Percentiles rank a stretch among this genome's conserved stretches.
Evolutionary conservation across 2,888 invertebrate species (phyloP).

Genomic region (Dascillus cervinus): DNA sequence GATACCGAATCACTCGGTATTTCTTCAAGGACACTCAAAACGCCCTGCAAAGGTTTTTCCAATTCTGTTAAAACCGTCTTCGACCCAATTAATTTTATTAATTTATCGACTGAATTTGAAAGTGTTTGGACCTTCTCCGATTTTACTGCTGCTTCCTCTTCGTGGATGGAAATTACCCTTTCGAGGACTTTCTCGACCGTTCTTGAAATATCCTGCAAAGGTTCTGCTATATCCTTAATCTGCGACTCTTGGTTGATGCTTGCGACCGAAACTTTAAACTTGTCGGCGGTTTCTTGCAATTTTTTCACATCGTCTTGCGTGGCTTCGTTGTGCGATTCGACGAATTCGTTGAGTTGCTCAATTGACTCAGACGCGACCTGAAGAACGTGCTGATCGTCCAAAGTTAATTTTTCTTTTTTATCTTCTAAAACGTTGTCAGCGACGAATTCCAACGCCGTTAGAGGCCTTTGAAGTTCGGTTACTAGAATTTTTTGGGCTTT

Average conservation of each 20-base stretch:
- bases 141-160: slow-evolving; percentile 3
- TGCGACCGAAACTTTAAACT: slow-evolving; percentile 22
- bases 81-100: slow-evolving; percentile 15
- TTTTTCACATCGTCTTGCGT: slow-evolving; percentile 7
- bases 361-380: slow-evolving; percentile 29
- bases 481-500: slow-evolving; percentile 28
- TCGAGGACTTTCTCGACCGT: slow-evolving; percentile 3
- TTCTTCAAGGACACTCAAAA: slow-evolving; percentile 21
- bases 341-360: slow-evolving; percentile 26
- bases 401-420: slow-evolving; percentile 30
- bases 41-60: slow-evolving; percentile 28
- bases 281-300: slow-evolving; percentile 13
- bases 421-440: slow-evolving; percentile 32
- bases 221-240: slow-evolving; percentile 38
- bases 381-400: slow-evolving; percentile 32
- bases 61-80: slow-evolving; percentile 28
- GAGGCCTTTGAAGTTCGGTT: slow-evolving; percentile 33
- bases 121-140: slow-evolving; percentile 11
- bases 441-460: slow-evolving; percentile 35
- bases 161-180: slow-evolving; percentile 1
- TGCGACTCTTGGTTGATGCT: slow-evolving; percentile 38
- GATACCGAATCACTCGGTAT: slow-evolving; percentile 13
- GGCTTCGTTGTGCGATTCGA: slow-evolving; percentile 16
- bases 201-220: slow-evolving; percentile 34
- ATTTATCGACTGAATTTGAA: slow-evolving; percentile 21